These are phyloP conservation scores for Phyllotreta striolata DNA, from an alignment of 2,888 invertebrate species.

Conservation along the genomic window DNA sequence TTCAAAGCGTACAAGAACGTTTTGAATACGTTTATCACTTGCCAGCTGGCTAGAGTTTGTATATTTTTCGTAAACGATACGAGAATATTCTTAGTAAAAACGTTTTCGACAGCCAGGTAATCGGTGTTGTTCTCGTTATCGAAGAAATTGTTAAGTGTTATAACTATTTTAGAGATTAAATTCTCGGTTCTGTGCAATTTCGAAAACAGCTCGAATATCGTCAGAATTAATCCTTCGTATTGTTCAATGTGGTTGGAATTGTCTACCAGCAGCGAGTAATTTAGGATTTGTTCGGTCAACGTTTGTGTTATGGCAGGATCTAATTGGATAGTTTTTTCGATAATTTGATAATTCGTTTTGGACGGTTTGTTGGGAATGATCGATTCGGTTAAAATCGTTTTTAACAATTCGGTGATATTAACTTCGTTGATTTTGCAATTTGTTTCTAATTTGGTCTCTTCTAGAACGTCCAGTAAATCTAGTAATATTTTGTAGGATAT, in stretches of 20 bases:
- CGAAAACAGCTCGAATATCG: slow-evolving; percentile 54
- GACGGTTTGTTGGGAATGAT: slow-evolving; percentile 48
- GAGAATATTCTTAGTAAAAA: slow-evolving; percentile 53
- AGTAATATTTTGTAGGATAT: slow-evolving; percentile 48
- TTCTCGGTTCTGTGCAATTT: slow-evolving; percentile 57
- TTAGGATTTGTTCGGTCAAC: slow-evolving; percentile 48
- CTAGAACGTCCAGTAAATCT: slow-evolving; percentile 44
- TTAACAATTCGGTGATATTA: slow-evolving; percentile 49
- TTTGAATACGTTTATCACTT: slow-evolving; percentile 56
- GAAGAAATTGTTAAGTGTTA: slow-evolving; percentile 41
- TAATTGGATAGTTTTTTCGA: slow-evolving; percentile 49
- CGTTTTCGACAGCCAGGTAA: slow-evolving; percentile 41
- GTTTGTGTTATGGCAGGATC: slow-evolving; percentile 56
- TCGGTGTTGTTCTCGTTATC: slow-evolving; percentile 20
- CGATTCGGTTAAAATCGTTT: slow-evolving; percentile 49
- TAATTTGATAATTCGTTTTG: slow-evolving; percentile 48
- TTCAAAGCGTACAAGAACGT: slow-evolving; percentile 54
- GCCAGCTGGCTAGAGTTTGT: slow-evolving; percentile 53
- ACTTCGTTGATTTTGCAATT: slow-evolving; percentile 47
- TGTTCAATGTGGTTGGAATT: slow-evolving; percentile 40
- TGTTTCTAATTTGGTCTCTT: slow-evolving; percentile 42
- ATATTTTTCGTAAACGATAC: slow-evolving; percentile 52
- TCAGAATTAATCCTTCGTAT: slow-evolving; percentile 51
- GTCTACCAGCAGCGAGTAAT: slow-evolving; percentile 50
- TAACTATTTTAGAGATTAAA: slow-evolving; percentile 56